phyloP scores from a whole-genome alignment of 2,888 invertebrate genomes.

The Sthenelais limicola region DNA sequence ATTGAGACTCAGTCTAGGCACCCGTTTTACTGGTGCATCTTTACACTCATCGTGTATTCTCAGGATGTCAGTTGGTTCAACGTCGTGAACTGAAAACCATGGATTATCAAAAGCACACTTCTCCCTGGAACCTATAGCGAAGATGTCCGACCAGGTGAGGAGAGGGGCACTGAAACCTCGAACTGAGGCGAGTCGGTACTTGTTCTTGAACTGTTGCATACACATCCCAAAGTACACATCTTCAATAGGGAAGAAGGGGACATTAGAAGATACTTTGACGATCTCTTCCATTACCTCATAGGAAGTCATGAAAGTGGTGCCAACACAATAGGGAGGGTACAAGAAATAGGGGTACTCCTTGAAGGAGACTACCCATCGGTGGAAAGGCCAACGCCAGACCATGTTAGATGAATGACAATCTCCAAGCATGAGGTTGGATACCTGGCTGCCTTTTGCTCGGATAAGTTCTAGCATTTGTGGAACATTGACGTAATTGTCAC shows the following conservation, averaged over 20 bases:
- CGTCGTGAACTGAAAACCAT: conserved; percentile 28
- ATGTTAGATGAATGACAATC: not conserved
- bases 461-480: conserved; percentile 18
- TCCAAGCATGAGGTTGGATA: conserved; percentile 21
- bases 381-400: conserved; percentile 33
- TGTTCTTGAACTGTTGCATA: conserved; percentile 16
- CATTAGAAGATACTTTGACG: conserved; percentile 12
- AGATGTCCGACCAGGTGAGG: not conserved
- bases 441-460: not conserved
- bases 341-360: conserved; percentile 16
- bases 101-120: not conserved
- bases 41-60: conserved; percentile 6
- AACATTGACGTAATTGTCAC: conserved; percentile 11
- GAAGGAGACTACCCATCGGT: conserved; percentile 35
- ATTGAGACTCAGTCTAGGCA: not conserved
- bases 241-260: conserved; percentile 23
- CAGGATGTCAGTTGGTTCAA: not conserved
- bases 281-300: conserved; percentile 25
- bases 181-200: not conserved
- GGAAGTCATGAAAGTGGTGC: conserved; percentile 17
- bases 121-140: not conserved
- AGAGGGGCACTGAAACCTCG: conserved; percentile 11
- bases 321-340: conserved; percentile 21
- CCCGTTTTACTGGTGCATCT: not conserved
- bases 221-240: conserved; percentile 31